Evolutionary conservation across 2,113 vertebrate genomes (phyloP).

Genomic region (Vulpes vulpes): DNA sequence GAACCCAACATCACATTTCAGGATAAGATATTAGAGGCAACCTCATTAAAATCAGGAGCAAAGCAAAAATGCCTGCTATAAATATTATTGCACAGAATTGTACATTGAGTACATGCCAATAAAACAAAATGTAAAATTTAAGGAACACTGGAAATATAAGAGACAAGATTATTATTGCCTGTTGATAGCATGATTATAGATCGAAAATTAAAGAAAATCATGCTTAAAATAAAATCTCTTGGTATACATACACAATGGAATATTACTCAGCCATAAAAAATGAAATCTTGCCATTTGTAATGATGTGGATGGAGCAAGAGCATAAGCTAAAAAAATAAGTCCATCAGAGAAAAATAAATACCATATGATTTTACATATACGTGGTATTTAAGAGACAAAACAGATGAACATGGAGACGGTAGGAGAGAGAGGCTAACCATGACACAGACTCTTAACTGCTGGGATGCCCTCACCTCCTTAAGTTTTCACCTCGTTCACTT

Average conservation of each 20-base stretch:
- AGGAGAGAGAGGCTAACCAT: neutral
- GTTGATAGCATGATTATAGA: neutral
- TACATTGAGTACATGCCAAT: slow-evolving; percentile 4
- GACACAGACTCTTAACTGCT: neutral
- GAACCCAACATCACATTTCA: slow-evolving; percentile 12
- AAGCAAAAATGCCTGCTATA: slow-evolving; percentile 36
- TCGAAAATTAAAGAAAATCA: neutral
- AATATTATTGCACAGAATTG: slow-evolving; percentile 14
- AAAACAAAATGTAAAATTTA: slow-evolving; percentile 49
- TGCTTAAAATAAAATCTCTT: neutral
- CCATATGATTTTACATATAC: neutral
- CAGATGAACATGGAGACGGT: neutral
- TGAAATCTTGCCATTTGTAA: neutral
- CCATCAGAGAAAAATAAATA: neutral
- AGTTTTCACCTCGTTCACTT: neutral
- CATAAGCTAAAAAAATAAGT: neutral
- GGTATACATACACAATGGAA: neutral
- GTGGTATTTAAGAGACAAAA: neutral
- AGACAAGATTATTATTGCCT: neutral
- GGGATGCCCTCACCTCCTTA: neutral
- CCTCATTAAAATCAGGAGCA: slow-evolving; percentile 24
- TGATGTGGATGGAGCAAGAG: neutral
- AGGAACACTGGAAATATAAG: neutral
- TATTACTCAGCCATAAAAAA: neutral
- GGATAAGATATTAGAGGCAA: slow-evolving; percentile 33